Evolutionary conservation across 2,888 invertebrate species (phyloP).

Genomic region (Polydrusus pterygomalis): DNA sequence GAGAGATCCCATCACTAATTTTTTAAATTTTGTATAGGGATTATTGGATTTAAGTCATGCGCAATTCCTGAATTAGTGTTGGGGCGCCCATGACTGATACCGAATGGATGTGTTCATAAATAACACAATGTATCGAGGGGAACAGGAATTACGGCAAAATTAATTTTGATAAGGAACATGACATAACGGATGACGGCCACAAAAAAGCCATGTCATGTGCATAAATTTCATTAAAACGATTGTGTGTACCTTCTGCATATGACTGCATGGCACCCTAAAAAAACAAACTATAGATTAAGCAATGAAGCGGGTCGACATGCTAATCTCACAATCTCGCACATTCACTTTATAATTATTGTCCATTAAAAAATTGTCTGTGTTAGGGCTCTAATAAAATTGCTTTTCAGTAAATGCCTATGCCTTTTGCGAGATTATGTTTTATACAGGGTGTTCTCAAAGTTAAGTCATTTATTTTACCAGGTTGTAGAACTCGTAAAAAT

Average conservation of each 20-base stretch:
- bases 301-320: neutral
- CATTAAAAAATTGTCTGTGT: too few relatives aligned
- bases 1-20: too few relatives aligned
- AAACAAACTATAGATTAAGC: neutral
- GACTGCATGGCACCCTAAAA: neutral
- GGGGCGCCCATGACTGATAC: conserved; percentile 33
- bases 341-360: too few relatives aligned
- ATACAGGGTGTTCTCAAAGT: too few relatives aligned
- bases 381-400: too few relatives aligned
- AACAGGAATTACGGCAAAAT: conserved; percentile 21
- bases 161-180: conserved; percentile 19
- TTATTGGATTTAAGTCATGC: conserved; percentile 47
- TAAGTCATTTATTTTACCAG: too few relatives aligned
- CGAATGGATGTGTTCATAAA: conserved; percentile 24
- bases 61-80: conserved; percentile 49
- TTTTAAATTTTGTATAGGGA: conserved; percentile 44
- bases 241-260: conserved; percentile 11
- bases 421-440: too few relatives aligned
- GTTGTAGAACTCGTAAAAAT: too few relatives aligned
- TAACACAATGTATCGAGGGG: conserved; percentile 14
- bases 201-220: conserved; percentile 37
- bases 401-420: too few relatives aligned
- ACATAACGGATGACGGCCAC: neutral
- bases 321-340: too few relatives aligned
- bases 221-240: conserved; percentile 42